Evolutionary conservation across 1,140 invertebrate species (phyloP).

Genomic region (Zaprionus taronus): DNA sequence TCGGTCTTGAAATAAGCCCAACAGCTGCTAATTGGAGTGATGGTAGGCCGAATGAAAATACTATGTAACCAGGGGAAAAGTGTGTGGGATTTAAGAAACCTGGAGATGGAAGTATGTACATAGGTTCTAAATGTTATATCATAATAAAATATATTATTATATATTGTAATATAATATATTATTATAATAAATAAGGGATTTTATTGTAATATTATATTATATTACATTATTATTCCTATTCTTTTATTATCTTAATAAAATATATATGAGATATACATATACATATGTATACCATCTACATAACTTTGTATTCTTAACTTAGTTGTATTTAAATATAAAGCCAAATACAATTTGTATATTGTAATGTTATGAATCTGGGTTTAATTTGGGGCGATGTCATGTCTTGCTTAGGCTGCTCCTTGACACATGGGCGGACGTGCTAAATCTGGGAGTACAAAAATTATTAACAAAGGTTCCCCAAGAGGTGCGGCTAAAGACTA

Average conservation of each 20-base stretch:
- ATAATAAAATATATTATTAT: too few relatives aligned
- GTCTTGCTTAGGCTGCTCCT: neutral
- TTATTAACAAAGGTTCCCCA: constrained; percentile 72
- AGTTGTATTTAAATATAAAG: too few relatives aligned
- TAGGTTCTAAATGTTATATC: too few relatives aligned
- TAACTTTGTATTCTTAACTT: neutral
- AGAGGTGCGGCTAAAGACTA: constrained; percentile 48
- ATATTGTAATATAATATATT: too few relatives aligned
- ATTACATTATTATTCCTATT: too few relatives aligned
- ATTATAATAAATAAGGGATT: too few relatives aligned
- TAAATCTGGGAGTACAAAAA: constrained; percentile 69
- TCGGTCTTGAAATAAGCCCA: constrained; percentile 41
- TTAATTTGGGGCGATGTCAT: constrained; percentile 16
- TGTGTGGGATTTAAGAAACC: neutral
- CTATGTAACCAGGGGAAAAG: neutral
- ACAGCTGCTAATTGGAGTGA: constrained; percentile 66
- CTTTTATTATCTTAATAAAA: too few relatives aligned
- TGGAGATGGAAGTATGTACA: neutral
- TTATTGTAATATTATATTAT: too few relatives aligned
- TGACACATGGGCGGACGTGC: constrained; percentile 68
- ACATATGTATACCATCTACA: too few relatives aligned
- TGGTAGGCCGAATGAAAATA: constrained; percentile 50
- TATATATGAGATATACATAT: too few relatives aligned
- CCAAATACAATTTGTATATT: neutral
- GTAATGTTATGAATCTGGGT: constrained; percentile 39